A percentile compares a stretch with the other conserved stretches of the same genome.
These are phyloP conservation scores for Dryocosmus kuriphilus DNA, from an alignment of 2,888 invertebrate species.

Conservation along the genomic window DNA sequence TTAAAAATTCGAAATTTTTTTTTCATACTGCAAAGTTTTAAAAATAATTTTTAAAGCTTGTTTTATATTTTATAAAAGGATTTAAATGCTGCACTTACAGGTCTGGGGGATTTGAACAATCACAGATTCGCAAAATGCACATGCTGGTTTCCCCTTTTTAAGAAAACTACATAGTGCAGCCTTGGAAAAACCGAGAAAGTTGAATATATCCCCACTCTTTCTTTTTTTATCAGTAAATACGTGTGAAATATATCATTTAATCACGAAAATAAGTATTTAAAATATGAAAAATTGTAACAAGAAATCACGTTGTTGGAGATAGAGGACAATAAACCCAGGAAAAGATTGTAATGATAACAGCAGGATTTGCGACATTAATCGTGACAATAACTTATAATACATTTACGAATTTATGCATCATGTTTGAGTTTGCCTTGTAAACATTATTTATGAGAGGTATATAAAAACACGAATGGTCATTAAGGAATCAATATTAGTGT, in stretches of 20 bases:
- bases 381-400: constrained; percentile 31
- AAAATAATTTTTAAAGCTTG: not conserved
- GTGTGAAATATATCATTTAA: constrained; percentile 6
- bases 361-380: constrained; percentile 19
- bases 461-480: constrained; percentile 7
- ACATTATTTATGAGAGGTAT: not conserved
- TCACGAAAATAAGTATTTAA: not conserved
- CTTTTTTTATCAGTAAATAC: constrained; percentile 1
- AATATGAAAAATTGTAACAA: constrained; percentile 5
- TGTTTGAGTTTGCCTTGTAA: constrained; percentile 8
- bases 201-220: not conserved
- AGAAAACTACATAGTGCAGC: constrained; percentile 3
- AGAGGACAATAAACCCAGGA: constrained; percentile 34
- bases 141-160: not conserved
- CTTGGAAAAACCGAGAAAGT: not conserved
- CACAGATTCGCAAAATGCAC: constrained; percentile 4
- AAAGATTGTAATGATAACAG: constrained; percentile 32
- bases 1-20: not conserved
- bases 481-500: not conserved
- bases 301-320: constrained; percentile 25
- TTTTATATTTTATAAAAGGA: not conserved
- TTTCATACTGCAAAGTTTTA: not conserved
- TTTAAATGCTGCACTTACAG: not conserved
- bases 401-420: not conserved
- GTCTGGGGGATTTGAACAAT: not conserved